These are phyloP conservation scores for Eidolon helvum DNA, from an alignment of 2,113 vertebrate genomes.

Conservation along the genomic window DNA sequence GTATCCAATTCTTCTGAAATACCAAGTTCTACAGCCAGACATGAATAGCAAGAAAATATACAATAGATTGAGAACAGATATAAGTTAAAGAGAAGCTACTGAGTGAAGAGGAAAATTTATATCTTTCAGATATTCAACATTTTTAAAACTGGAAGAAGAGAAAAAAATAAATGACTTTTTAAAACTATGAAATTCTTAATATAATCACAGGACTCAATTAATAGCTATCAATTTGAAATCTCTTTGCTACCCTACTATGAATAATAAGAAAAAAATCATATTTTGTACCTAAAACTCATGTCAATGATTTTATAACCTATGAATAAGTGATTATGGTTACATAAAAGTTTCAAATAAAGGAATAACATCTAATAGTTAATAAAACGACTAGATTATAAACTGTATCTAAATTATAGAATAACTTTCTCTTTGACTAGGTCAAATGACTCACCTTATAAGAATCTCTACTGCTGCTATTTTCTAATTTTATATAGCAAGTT, in stretches of 20 bases:
- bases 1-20: not conserved
- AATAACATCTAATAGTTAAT: not conserved
- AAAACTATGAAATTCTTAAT: not conserved
- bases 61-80: not conserved
- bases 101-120: not conserved
- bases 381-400: not conserved
- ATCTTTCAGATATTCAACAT: not conserved
- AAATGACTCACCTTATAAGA: not conserved
- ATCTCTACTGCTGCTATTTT: not conserved
- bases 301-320: not conserved
- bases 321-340: not conserved
- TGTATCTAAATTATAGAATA: not conserved
- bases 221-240: slow-evolving; percentile 24
- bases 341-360: not conserved
- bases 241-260: slow-evolving; percentile 43
- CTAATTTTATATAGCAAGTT: slow-evolving; percentile 5
- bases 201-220: slow-evolving; percentile 53
- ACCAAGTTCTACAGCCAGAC: not conserved
- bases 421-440: not conserved
- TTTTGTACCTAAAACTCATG: slow-evolving; percentile 45
- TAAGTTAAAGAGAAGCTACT: not conserved
- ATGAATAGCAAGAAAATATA: slow-evolving; percentile 19
- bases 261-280: slow-evolving; percentile 67
- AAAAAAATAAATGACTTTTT: not conserved
- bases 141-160: not conserved